Evolutionary conservation across 2,797 vertebrate species (phyloP), one percentile per base, ranked within the genome.

Genomic region (Miopithecus talapoin): DNA sequence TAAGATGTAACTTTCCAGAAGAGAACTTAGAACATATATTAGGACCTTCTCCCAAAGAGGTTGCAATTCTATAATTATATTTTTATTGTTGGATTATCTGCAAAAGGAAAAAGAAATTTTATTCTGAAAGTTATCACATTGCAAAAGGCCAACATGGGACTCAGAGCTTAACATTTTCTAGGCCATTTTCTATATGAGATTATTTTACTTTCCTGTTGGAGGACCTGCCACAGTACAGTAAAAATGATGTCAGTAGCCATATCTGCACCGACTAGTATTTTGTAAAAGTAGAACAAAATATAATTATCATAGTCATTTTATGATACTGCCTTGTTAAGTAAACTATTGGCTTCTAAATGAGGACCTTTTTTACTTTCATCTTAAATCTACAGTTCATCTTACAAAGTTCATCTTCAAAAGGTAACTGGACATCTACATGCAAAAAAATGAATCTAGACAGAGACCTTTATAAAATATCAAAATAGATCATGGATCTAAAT

Each of bases 291-390:
- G 80, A 64, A 94, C 70, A 68, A 80, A 72, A 85, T 55, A 12
- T n/a, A 93, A 36, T 21, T 24, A 12, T 55, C n/a, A 55, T 2
- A 64, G 8, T 78, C 28, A 80, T 86, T 95, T 88, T 28, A 46
- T 57, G 74, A 95, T 50, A 57, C 24, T 79, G 5, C 26, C 39
- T 75, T 46, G 16, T 68, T 24, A 61, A 24, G 46, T 75, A 88
- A 36, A 81, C 92, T 61, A 61, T 92, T 39, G 96, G n/a, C 36
- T 91, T 96, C 43, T 89, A 84, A 88, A 61, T 19, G 33, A 95
- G 46, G 53, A 76, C 6, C 94, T 12, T 85, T 89, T 88, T 80
- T 89, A 76, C 33, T 83, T 61, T 26, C 50, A 74, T 46, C 41
- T 90, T 61, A 70, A 76, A 79, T 13, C 41, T 59, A 26, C 33